These are phyloP conservation scores for Paracyclopina nana DNA, from an alignment of 1,140 invertebrate genomes.

Conservation along the genomic window DNA sequence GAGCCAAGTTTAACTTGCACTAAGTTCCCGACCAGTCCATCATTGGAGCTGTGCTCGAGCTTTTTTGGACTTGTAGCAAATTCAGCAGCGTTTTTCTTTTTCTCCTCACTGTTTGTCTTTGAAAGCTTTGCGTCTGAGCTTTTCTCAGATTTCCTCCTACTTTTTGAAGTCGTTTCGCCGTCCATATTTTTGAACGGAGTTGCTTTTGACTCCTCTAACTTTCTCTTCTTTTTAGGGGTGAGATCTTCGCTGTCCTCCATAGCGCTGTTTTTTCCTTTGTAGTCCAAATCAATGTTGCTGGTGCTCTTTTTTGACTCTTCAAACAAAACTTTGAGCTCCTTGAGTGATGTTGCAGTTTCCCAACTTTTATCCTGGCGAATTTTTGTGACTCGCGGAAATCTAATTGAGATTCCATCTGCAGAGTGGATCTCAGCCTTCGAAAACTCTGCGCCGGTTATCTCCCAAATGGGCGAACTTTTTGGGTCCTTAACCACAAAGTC, in stretches of 20 bases:
- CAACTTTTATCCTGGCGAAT: conserved; percentile 47
- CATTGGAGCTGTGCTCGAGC: too few species aligned
- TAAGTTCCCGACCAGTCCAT: too few species aligned
- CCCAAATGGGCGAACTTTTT: conserved; percentile 66
- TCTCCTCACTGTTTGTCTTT: too few species aligned
- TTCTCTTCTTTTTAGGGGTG: not conserved
- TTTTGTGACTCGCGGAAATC: conserved; percentile 69
- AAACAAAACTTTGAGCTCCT: conserved; percentile 35
- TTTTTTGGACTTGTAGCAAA: too few species aligned
- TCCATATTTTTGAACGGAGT: not conserved
- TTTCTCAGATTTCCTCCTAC: too few species aligned
- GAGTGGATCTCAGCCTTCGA: conserved; percentile 68
- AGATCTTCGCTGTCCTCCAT: not conserved
- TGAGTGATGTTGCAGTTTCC: conserved; percentile 54
- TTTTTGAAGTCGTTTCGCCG: too few species aligned
- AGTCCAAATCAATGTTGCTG: conserved; percentile 28
- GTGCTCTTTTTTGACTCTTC: conserved; percentile 32
- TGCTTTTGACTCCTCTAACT: not conserved
- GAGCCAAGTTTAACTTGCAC: too few species aligned
- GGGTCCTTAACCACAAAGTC: conserved; percentile 70
- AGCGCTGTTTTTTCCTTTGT: not conserved
- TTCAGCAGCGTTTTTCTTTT: too few species aligned
- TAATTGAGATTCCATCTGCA: conserved; percentile 70
- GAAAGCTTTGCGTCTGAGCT: not conserved
- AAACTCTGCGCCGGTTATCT: conserved; percentile 80